These are phyloP conservation scores for Condylura cristata DNA, from an alignment of 2,113 vertebrate genomes.

Conservation along the genomic window DNA sequence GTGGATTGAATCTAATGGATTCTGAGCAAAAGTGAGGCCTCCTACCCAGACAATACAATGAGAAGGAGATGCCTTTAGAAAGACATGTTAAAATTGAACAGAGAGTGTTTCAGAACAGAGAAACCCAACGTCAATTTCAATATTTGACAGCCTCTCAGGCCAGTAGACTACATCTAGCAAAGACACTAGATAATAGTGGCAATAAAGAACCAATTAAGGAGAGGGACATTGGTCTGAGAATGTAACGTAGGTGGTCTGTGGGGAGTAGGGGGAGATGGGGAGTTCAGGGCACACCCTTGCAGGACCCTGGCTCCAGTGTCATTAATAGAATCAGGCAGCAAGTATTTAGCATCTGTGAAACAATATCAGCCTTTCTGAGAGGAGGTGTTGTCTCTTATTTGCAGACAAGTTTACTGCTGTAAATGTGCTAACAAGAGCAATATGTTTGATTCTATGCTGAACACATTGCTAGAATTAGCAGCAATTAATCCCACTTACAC, in stretches of 20 bases:
- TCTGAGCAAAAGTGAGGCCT: too few relatives aligned
- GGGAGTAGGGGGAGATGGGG: background rate
- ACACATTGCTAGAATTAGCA: background rate
- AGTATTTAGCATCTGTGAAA: background rate
- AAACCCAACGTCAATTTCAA: background rate
- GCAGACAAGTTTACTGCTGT: background rate
- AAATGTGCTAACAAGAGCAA: background rate
- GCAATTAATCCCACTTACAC: background rate
- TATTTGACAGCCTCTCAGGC: background rate
- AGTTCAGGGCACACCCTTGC: background rate
- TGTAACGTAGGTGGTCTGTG: background rate
- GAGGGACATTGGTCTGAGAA: background rate
- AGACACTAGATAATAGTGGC: background rate
- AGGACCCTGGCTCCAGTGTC: background rate
- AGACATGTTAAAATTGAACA: background rate
- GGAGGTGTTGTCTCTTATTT: fast-evolving
- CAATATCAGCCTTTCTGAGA: background rate
- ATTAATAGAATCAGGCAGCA: background rate
- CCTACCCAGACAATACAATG: background rate
- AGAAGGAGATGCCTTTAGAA: background rate
- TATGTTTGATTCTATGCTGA: background rate
- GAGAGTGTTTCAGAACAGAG: background rate
- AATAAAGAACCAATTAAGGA: background rate
- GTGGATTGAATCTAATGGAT: background rate
- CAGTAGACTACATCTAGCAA: background rate